Conservation (phyloP, 2,888 invertebrate genomes). For the Apamea epomidion region DNA sequence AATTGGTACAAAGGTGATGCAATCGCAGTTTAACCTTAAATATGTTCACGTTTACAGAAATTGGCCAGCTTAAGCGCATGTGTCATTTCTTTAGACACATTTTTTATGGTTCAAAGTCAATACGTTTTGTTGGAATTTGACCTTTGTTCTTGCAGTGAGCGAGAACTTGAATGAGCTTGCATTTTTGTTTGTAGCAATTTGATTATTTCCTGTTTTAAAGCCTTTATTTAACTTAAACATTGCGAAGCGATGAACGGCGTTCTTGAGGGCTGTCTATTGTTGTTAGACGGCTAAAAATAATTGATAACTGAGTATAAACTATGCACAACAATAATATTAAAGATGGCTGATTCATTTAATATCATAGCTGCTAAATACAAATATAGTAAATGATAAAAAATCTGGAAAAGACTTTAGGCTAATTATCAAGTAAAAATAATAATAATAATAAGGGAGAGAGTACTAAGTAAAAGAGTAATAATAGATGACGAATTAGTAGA, state of each 20-base stretch:
- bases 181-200: background rate
- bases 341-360: too few species aligned
- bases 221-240: background rate
- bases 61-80: background rate
- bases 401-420: too few species aligned
- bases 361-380: too few species aligned
- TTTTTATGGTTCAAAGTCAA: background rate
- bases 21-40: background rate
- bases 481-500: background rate
- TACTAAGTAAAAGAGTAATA: background rate
- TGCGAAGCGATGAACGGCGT: conserved; percentile 8
- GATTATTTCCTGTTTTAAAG: background rate
- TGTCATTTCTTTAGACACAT: background rate
- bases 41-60: conserved; percentile 5
- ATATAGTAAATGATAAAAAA: too few species aligned
- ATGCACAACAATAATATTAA: background rate
- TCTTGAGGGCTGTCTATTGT: background rate
- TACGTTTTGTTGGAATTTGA: background rate
- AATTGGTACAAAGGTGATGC: too few species aligned
- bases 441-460: too few species aligned
- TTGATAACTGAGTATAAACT: background rate
- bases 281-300: background rate
- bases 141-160: background rate
- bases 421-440: too few species aligned
- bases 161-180: conserved; percentile 14